Evolutionary conservation across 2,113 vertebrate genomes (phyloP), one percentile per base, ranked within the genome.

Genomic region (Meleagris gallopavo): DNA sequence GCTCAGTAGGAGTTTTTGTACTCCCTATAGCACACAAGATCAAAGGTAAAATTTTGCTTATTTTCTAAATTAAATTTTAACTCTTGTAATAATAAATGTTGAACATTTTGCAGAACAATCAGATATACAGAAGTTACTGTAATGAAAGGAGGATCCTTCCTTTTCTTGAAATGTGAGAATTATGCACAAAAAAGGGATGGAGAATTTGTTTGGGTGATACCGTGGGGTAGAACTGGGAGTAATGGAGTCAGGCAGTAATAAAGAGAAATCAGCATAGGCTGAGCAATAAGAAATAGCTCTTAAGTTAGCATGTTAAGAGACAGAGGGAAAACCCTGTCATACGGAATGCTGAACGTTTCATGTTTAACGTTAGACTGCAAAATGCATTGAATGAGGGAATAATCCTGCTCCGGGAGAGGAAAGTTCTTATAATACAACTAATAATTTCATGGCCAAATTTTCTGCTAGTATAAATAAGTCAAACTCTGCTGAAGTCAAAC

Each of bases 371-470:
- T 83, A 76, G 74, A 70, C 66, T 92, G 83, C 81, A 95, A 90
- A 95, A 93, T n/a, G 48, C 54, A 89, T 66, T 89, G 86, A 87
- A 93, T 82, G 71, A 88, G 18, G n/a, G 78, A 84, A 74, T 90
- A 92, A 93, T 94, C 84, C 74, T 85, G 62, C 81, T 90, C 91
- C 92, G 93, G 74, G 93, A 93, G 52, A 50, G 13, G 10, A 65
- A 94, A 27, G 30, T 81, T 84, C 88, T 93, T 72, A 87, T 3
- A 93, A 73, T 82, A 48, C 71, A 86, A 89, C 36, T 72, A 69
- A 77, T 82, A 93, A 78, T 86, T 92, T 86, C 48, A 84, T 76
- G 40, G 66, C 75, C 81, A 93, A 76, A 89, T 70, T 93, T 84
- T 93, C 67, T 85, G 34, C 86, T 92, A 69, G 27, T 40, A 79